Conservation (phyloP, 2,888 invertebrate genomes). For the Ormyrus labotus region DNA sequence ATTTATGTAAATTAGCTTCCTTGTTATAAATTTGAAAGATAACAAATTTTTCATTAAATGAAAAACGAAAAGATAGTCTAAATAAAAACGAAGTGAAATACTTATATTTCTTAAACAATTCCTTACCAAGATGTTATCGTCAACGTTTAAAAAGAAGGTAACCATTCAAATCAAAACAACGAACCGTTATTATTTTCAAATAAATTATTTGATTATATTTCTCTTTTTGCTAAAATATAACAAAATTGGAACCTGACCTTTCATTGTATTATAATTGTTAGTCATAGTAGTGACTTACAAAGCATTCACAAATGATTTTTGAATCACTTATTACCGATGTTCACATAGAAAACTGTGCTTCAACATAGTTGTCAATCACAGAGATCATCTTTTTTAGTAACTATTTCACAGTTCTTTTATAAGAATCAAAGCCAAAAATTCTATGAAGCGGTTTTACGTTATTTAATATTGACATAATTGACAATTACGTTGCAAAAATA, state of each 20-base stretch:
- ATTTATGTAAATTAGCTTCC: constrained; percentile 30
- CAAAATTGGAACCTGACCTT: constrained; percentile 59
- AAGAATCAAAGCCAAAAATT: constrained; percentile 1
- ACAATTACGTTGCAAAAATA: constrained; percentile 25
- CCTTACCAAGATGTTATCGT: background rate
- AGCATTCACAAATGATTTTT: constrained; percentile 5
- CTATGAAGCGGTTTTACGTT: constrained; percentile 21
- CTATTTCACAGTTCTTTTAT: background rate
- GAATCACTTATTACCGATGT: background rate
- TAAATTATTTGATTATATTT: constrained; percentile 68
- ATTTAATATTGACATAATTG: constrained; percentile 7
- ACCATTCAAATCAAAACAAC: constrained; percentile 27
- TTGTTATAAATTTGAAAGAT: constrained; percentile 41
- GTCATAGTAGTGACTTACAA: constrained; percentile 47
- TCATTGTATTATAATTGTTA: constrained; percentile 52
- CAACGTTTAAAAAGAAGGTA: background rate
- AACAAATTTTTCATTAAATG: constrained; percentile 27
- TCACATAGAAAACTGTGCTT: constrained; percentile 12
- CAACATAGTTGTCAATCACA: background rate
- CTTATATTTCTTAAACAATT: constrained; percentile 24
- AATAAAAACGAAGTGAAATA: constrained; percentile 37
- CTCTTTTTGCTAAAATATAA: constrained; percentile 60
- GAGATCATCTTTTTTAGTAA: background rate
- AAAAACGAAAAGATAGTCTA: constrained; percentile 24
- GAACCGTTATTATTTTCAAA: constrained; percentile 61